A percentile compares a stretch with the other conserved stretches of the same genome.
Conservation (phyloP, 2,888 invertebrate genomes). For the Deilephila porcellus region DNA sequence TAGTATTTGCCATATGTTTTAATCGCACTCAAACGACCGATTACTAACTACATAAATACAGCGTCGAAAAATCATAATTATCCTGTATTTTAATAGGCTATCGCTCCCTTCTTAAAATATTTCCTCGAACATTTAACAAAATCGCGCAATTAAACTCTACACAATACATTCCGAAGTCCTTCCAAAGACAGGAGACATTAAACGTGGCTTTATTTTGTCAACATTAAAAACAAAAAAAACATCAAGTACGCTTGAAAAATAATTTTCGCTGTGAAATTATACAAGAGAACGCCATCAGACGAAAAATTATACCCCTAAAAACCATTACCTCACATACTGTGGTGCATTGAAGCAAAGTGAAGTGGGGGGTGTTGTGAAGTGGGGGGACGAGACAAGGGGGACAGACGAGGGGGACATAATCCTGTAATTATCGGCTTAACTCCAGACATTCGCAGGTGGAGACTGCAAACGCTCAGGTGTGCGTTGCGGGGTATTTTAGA, state of each 20-base stretch:
- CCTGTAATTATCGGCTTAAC: constrained; percentile 84
- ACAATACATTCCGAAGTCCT: constrained; percentile 8
- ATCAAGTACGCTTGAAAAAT: constrained; percentile 30
- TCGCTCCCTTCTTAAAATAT: background rate
- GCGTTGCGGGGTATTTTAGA: constrained; percentile 56
- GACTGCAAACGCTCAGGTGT: constrained; percentile 61
- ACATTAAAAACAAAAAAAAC: constrained; percentile 25
- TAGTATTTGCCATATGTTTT: no score
- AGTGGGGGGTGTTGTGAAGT: constrained; percentile 58
- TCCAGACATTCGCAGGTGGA: constrained; percentile 80
- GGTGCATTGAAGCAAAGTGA: constrained; percentile 75
- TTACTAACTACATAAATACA: no score
- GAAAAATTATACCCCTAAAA: constrained; percentile 79
- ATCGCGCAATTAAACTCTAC: constrained; percentile 19
- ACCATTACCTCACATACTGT: constrained; percentile 78
- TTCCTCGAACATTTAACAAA: background rate
- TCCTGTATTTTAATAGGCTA: no score
- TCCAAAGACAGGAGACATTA: constrained; percentile 4
- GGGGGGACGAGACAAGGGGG: constrained; percentile 54
- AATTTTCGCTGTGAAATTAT: constrained; percentile 58
- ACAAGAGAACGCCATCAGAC: constrained; percentile 71
- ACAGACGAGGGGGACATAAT: constrained; percentile 64
- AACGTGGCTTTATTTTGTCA: constrained; percentile 5
- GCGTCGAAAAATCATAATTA: no score
- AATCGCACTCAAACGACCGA: no score